These are phyloP conservation scores for Bubo bubo DNA, from an alignment of 2,113 vertebrate genomes.

Conservation along the genomic window DNA sequence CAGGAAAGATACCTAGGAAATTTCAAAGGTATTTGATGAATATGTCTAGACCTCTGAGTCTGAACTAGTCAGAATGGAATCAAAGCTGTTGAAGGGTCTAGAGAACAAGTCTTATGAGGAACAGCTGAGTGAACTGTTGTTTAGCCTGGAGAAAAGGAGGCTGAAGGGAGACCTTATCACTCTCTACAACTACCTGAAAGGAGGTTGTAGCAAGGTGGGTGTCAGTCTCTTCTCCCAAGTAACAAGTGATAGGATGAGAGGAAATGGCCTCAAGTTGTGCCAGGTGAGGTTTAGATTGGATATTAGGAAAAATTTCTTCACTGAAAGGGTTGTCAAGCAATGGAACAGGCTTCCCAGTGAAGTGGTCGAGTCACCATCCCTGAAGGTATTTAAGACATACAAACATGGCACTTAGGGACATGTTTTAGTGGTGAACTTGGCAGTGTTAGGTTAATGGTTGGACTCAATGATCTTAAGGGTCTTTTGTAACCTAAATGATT, in stretches of 20 bases:
- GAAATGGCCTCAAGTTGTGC: neutral
- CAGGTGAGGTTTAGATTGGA: neutral
- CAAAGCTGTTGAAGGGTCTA: neutral
- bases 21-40: neutral
- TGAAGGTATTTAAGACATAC: neutral
- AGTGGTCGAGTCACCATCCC: neutral
- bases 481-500: neutral
- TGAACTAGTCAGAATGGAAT: neutral
- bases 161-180: neutral
- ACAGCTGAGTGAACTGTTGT: neutral
- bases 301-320: neutral
- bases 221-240: neutral
- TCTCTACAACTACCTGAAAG: neutral
- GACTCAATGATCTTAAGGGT: neutral
- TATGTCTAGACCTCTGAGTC: neutral
- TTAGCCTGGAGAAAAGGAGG: neutral
- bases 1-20: neutral
- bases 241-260: neutral
- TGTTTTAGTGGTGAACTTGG: neutral
- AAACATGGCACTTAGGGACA: rapidly evolving
- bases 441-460: neutral
- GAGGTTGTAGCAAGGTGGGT: neutral
- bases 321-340: neutral
- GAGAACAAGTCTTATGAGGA: neutral
- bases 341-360: neutral